Conservation (phyloP, 2,888 invertebrate species). For the Cordilura impudica region DNA sequence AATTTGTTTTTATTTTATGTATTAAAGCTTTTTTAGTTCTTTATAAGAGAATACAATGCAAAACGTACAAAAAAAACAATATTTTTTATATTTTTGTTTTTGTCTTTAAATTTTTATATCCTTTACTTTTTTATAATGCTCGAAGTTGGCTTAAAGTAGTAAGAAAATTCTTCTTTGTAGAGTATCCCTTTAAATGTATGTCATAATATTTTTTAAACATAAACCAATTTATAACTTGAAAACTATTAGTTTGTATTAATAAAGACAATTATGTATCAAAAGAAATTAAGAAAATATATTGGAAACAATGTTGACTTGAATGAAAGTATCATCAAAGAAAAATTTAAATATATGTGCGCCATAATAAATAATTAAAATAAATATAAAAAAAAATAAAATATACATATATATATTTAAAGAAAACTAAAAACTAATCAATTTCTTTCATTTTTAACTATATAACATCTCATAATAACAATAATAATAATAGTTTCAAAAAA, state of each 20-base stretch:
- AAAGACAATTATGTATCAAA: slow-evolving; percentile 15
- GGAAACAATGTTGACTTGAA: slow-evolving; percentile 5
- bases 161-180: slow-evolving; percentile 29
- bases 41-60: slow-evolving; percentile 7
- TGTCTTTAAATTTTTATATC: not conserved
- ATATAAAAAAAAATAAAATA: slow-evolving; percentile 17
- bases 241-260: slow-evolving; percentile 1
- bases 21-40: not conserved
- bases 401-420: slow-evolving; percentile 23
- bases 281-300: not conserved
- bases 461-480: too few relatives aligned
- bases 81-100: not conserved
- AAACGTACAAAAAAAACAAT: slow-evolving; percentile 33
- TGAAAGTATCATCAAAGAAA: not conserved
- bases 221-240: not conserved
- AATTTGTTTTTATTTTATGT: not conserved
- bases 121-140: not conserved
- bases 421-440: not conserved
- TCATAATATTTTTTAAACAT: not conserved
- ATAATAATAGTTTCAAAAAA: too few relatives aligned
- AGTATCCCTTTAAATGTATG: slow-evolving; percentile 16
- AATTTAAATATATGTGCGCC: slow-evolving; percentile 28
- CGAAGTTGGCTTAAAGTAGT: slow-evolving; percentile 28
- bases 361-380: slow-evolving; percentile 26
- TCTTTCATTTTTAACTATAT: too few relatives aligned